phyloP scores from a whole-genome alignment of 2,888 invertebrate genomes.

The Aspidapion aeneum region DNA sequence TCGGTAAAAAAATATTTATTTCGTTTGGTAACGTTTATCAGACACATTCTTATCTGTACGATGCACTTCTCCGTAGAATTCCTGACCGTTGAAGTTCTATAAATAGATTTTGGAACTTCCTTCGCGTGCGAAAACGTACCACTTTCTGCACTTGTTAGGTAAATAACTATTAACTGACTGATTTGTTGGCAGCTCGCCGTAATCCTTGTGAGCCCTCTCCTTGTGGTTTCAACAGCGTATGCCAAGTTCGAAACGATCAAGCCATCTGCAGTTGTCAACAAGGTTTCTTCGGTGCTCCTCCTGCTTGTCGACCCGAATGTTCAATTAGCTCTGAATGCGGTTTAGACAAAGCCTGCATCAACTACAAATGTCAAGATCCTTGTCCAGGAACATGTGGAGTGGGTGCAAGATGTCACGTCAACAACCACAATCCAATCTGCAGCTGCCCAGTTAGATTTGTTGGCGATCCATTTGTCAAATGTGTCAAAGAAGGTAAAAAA shows the following conservation, averaged over 20 bases:
- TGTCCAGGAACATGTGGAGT: constrained; percentile 59
- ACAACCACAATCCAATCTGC: constrained; percentile 62
- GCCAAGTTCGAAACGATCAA: constrained; percentile 53
- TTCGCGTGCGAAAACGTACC: too few species aligned
- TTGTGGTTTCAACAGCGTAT: constrained; percentile 59
- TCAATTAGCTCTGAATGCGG: constrained; percentile 58
- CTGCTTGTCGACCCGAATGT: constrained; percentile 59
- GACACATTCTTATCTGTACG: too few species aligned
- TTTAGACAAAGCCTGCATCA: constrained; percentile 58
- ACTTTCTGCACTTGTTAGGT: too few species aligned
- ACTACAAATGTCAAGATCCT: constrained; percentile 61
- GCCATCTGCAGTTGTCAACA: constrained; percentile 61
- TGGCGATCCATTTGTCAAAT: constrained; percentile 60
- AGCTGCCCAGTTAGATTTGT: constrained; percentile 56
- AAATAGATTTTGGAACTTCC: too few species aligned
- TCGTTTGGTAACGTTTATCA: too few species aligned
- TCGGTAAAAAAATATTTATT: too few species aligned
- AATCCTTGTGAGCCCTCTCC: constrained; percentile 60
- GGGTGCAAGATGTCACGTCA: constrained; percentile 56
- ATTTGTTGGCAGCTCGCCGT: constrained; percentile 41
- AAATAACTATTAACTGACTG: too few species aligned
- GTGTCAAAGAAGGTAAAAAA: constrained; percentile 50
- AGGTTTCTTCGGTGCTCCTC: constrained; percentile 58
- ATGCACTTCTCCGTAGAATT: too few species aligned
- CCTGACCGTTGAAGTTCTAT: too few species aligned